phyloP scores from a whole-genome alignment of 2,113 vertebrate species.

The Cairina moschata region DNA sequence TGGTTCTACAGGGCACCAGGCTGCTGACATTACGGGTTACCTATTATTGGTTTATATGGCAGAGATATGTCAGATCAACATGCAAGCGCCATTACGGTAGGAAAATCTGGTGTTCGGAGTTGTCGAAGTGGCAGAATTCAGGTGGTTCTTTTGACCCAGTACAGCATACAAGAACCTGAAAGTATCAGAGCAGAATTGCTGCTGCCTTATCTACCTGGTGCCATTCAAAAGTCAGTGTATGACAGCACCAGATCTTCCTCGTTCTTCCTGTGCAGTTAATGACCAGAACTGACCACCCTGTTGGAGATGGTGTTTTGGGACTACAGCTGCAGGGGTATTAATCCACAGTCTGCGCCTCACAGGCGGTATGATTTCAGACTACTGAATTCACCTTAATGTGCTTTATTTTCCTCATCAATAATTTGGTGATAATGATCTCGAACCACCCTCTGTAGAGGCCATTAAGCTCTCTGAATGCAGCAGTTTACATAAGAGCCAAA shows the following conservation, averaged over 20 bases:
- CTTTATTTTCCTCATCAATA: background rate
- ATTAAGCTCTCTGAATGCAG: background rate
- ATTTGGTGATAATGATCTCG: background rate
- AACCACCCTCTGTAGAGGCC: background rate
- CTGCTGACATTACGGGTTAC: rapidly evolving
- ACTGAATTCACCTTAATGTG: background rate
- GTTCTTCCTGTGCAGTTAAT: background rate
- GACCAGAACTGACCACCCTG: background rate
- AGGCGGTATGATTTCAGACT: background rate
- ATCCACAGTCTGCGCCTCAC: background rate
- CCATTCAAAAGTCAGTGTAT: background rate
- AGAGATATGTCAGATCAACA: background rate
- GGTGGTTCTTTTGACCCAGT: background rate
- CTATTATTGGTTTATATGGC: background rate
- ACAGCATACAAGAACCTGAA: background rate
- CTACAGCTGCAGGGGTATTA: background rate
- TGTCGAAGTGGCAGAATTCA: background rate
- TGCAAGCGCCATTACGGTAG: background rate
- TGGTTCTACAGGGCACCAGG: background rate
- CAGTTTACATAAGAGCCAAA: background rate
- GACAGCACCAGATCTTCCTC: background rate
- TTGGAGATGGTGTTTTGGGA: background rate
- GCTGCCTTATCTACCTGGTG: background rate
- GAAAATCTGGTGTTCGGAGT: background rate
- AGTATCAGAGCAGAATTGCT: background rate